These are phyloP conservation scores for Umimayanthus chanpuru DNA, from an alignment of 92 coral and sea anemone genomes.

Conservation along the genomic window DNA sequence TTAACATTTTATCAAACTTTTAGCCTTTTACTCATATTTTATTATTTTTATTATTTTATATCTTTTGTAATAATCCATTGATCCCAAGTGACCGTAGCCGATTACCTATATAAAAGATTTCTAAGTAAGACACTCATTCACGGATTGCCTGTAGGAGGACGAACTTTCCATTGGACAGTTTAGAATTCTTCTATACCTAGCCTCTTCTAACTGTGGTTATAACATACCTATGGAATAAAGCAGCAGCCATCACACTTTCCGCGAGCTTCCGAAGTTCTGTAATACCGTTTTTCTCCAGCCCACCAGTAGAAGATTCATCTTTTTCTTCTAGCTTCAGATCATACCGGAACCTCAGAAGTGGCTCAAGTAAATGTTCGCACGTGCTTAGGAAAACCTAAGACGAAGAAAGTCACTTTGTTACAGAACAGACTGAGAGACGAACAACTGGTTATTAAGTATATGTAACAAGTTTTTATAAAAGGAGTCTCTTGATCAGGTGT, in stretches of 20 bases:
- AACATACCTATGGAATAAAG: conserved; percentile 21
- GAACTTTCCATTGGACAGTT: no score
- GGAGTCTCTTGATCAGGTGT: no score
- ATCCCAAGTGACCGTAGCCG: no score
- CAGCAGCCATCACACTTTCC: conserved; percentile 26
- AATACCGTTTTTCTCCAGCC: conserved; percentile 4
- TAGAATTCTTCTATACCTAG: background rate
- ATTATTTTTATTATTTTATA: no score
- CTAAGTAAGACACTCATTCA: no score
- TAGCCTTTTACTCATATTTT: no score
- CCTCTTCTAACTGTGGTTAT: background rate
- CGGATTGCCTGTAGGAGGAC: no score
- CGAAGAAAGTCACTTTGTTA: background rate
- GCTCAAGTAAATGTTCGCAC: conserved; percentile 70
- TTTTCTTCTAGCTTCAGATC: conserved; percentile 5
- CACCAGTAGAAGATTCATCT: background rate
- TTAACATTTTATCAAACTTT: no score
- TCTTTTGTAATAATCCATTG: no score
- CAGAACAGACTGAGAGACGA: background rate
- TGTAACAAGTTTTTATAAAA: no score
- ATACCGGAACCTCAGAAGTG: conserved; percentile 50
- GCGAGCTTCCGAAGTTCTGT: conserved; percentile 24
- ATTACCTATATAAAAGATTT: no score
- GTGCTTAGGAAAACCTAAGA: conserved; percentile 67
- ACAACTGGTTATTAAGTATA: background rate